Conservation (phyloP, 2,888 invertebrate genomes). For the Polydesmus complanatus region DNA sequence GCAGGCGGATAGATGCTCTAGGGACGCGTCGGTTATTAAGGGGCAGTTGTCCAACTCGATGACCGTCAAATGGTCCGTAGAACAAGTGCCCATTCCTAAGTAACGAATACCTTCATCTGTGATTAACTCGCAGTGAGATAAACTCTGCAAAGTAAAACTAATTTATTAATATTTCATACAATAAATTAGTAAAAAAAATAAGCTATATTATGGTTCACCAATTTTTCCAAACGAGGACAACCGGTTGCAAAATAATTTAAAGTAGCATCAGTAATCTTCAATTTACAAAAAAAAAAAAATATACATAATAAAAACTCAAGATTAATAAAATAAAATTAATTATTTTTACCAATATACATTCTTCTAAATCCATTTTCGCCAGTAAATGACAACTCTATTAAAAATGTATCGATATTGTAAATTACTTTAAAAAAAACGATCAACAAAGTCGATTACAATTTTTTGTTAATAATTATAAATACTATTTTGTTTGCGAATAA, state of each 20-base stretch:
- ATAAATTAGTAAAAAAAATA: not conserved
- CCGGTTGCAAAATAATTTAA: slow-evolving; percentile 85
- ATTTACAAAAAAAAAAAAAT: not conserved
- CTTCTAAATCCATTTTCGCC: slow-evolving; percentile 96
- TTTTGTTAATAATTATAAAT: not conserved
- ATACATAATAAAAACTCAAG: not conserved
- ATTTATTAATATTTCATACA: not conserved
- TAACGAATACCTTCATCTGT: slow-evolving; percentile 97
- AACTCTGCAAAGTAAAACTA: slow-evolving; percentile 48
- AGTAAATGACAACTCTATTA: slow-evolving; percentile 78
- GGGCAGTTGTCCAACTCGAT: slow-evolving; percentile 98
- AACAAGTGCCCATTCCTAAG: slow-evolving; percentile 80
- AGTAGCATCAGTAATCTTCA: slow-evolving; percentile 77
- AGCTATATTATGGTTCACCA: slow-evolving; percentile 65
- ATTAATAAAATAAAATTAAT: not conserved
- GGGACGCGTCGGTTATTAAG: slow-evolving; percentile 84
- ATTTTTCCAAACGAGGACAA: slow-evolving; percentile 84
- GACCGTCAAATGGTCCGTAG: slow-evolving; percentile 82
- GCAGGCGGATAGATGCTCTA: slow-evolving; percentile 87
- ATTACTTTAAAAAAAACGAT: too few species aligned
- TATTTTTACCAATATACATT: slow-evolving; percentile 58
- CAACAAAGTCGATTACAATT: too few species aligned
- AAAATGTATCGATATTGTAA: too few species aligned
- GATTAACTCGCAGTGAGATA: slow-evolving; percentile 96
- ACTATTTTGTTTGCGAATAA: not conserved